Percentiles rank a stretch among this genome's conserved stretches.
Conservation (phyloP, 2,113 vertebrate genomes). For the Melozone crissalis region DNA sequence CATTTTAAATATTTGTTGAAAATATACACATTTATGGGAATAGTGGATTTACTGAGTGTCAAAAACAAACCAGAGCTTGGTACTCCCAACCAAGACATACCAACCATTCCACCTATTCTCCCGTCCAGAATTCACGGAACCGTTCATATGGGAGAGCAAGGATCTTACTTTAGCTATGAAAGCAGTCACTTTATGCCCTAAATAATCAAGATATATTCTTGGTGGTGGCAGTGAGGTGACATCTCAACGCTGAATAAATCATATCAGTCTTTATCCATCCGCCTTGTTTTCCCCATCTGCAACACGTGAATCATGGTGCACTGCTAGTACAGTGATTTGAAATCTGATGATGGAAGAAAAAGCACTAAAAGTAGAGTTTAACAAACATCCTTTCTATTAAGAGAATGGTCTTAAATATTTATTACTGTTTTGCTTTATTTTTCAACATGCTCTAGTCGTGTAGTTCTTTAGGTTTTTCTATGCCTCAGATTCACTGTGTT, state of each 20-base stretch:
- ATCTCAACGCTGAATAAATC: not conserved
- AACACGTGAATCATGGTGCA: not conserved
- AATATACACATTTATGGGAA: not conserved
- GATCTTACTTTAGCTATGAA: not conserved
- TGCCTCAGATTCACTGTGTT: not conserved
- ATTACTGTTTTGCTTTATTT: not conserved
- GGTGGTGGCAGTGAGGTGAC: not conserved
- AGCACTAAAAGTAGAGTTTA: not conserved
- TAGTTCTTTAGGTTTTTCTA: not conserved
- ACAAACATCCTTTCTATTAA: not conserved
- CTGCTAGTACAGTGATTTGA: not conserved
- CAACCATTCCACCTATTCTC: not conserved
- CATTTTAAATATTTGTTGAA: not conserved
- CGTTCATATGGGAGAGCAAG: not conserved
- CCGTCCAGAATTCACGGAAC: not conserved
- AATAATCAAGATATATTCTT: not conserved
- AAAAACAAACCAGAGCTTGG: not conserved
- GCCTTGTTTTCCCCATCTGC: not conserved
- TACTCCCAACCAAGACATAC: not conserved
- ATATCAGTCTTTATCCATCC: not conserved
- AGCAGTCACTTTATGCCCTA: not conserved
- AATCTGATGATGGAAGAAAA: not conserved
- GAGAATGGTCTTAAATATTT: not conserved
- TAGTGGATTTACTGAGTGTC: not conserved
- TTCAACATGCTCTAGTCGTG: rapidly evolving